Conservation (phyloP, 2,113 vertebrate genomes). For the Myotis brandtii region DNA sequence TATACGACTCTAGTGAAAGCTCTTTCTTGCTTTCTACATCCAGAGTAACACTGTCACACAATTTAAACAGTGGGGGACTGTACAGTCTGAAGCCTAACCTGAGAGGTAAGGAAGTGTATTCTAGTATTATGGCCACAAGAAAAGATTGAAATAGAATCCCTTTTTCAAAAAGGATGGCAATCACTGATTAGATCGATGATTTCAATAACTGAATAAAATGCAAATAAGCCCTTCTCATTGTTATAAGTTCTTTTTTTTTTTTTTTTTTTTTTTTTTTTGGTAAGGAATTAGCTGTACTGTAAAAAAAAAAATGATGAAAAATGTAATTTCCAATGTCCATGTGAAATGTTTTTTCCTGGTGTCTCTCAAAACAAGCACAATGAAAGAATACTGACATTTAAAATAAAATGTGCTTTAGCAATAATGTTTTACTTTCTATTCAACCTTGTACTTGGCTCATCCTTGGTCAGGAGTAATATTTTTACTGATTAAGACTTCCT, state of each 20-base stretch:
- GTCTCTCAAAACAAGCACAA: conserved; percentile 22
- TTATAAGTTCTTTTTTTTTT: neutral
- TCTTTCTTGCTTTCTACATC: neutral
- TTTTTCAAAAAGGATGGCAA: conserved; percentile 25
- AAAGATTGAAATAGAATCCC: neutral
- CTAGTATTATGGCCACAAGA: neutral
- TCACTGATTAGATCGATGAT: neutral
- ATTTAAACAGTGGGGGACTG: neutral
- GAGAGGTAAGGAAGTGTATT: conserved; percentile 40
- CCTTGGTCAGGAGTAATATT: conserved; percentile 1
- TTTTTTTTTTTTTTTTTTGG: neutral
- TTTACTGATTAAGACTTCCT: conserved; percentile 41
- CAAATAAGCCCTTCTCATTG: conserved; percentile 58
- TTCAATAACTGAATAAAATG: conserved; percentile 52
- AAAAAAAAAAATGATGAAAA: conserved; percentile 55
- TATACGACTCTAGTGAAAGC: neutral
- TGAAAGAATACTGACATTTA: conserved; percentile 36
- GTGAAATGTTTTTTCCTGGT: conserved; percentile 47
- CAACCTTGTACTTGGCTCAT: conserved; percentile 29
- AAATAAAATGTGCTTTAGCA: conserved; percentile 24
- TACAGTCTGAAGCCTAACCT: neutral
- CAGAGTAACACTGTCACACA: neutral
- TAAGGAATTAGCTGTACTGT: conserved; percentile 39
- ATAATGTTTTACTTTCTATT: conserved; percentile 42
- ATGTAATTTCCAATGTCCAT: conserved; percentile 26